A percentile compares a stretch with the other conserved stretches of the same genome.
phyloP scores from a whole-genome alignment of 2,888 invertebrate species.

The Herminia tarsipennalis region DNA sequence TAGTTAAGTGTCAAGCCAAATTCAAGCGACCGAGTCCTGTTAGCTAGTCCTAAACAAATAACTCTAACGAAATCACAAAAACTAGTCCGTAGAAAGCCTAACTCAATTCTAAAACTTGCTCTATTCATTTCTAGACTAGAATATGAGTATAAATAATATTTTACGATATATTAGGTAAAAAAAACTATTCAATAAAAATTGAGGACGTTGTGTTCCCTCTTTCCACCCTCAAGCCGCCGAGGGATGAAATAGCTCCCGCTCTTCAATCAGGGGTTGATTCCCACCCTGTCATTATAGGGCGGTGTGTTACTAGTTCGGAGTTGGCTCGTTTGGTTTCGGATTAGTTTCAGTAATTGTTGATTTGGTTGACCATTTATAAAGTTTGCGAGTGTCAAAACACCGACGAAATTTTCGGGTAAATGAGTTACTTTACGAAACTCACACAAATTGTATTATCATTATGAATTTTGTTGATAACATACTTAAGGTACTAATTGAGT shows the following conservation, averaged over 20 bases:
- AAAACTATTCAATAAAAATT: constrained; percentile 32
- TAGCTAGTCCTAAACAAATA: no score
- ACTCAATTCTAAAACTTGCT: not conserved
- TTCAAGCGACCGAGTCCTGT: no score
- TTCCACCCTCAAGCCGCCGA: constrained; percentile 20
- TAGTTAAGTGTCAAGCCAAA: no score
- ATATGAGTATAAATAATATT: constrained; percentile 4
- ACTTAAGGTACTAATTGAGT: no score
- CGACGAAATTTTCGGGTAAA: not conserved
- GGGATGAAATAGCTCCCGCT: constrained; percentile 46
- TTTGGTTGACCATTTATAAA: constrained; percentile 6
- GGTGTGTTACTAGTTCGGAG: constrained; percentile 30
- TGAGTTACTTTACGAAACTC: not conserved
- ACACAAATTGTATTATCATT: not conserved
- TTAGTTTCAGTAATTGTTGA: constrained; percentile 7
- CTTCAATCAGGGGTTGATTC: constrained; percentile 51
- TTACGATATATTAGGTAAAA: constrained; percentile 16
- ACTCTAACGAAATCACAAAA: no score
- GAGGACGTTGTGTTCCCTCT: constrained; percentile 11
- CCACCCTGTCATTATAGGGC: constrained; percentile 44
- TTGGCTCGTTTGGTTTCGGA: constrained; percentile 22
- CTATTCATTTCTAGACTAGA: constrained; percentile 8
- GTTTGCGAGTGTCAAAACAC: not conserved
- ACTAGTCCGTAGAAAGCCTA: no score
- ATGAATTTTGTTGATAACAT: not conserved